Evolutionary conservation across 2,888 invertebrate genomes (phyloP), one percentile per base, ranked within the genome.

Genomic region (Dusona sp.): DNA sequence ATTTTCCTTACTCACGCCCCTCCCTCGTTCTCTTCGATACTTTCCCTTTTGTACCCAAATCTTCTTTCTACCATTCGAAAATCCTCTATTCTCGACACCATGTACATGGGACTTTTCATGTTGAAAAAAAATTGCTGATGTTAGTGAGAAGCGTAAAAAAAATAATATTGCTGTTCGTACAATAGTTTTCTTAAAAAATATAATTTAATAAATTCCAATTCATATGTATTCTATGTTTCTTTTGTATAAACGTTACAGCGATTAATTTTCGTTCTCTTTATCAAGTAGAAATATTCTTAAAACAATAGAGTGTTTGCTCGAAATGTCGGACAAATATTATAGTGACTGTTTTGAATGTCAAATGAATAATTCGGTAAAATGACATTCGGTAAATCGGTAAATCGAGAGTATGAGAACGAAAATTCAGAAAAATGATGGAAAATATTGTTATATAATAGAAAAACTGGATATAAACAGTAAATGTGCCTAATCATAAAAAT

Each of bases 41-140:
- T 88, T 89, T 88, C 86, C 81, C 84, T 79, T 79, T 84, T 85
- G 54, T 70, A 85, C 74, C 88, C 88, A 90, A 91, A 91, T 90
- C 88, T 87, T 87, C 84, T 83, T 88, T 87, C 82, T 72, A 79
- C 79, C 73, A 80, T 70, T 83, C 54, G 64, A 57, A 36, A 48
- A 67, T 65, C 22, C 51, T 73, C 38, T 7, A 29, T 29, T 22
- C 9, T 8, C 51, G n/a, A 36, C 51, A 13, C 25, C 22, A 3
- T 22, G 29, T 64, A 36, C 61, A 45, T 19, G 51, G n/a, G 29
- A n/a, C 51, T 33, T 51, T 54, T 33, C 19, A 54, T 9, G 72
- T 73, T 19, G 4, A 51, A 51, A 19, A 51, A 33, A 51, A 51
- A 33, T 16, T 51, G 25, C 48, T 25, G 29, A 19, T 48, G 4